Percentiles rank a stretch among this genome's conserved stretches.
phyloP scores from a whole-genome alignment of 2,113 vertebrate genomes.

The Sialia sialis region DNA sequence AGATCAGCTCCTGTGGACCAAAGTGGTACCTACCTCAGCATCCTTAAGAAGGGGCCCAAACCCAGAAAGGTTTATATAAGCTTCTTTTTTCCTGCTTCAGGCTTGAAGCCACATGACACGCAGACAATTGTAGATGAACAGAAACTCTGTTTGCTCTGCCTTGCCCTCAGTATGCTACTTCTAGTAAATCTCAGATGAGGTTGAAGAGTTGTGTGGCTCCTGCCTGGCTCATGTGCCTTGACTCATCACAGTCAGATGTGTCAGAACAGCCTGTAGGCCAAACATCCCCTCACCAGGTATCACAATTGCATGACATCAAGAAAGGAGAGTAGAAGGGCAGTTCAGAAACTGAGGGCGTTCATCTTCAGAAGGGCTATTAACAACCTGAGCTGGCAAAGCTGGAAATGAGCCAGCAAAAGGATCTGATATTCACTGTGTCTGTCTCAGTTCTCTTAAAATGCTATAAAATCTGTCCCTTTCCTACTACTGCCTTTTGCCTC shows the following conservation, averaged over 20 bases:
- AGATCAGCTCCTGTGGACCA: background rate
- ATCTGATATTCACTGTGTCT: background rate
- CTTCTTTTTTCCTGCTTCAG: background rate
- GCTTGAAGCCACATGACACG: background rate
- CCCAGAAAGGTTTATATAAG: background rate
- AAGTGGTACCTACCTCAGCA: background rate
- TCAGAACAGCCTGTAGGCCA: background rate
- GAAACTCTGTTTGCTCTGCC: background rate
- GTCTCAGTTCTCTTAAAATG: background rate
- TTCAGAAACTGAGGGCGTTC: background rate
- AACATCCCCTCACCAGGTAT: background rate
- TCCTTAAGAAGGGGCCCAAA: background rate
- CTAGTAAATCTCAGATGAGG: background rate
- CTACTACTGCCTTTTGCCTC: background rate
- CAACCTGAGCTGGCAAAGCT: background rate
- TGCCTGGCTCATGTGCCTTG: background rate
- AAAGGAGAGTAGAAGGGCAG: background rate
- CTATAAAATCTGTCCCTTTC: background rate
- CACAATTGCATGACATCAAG: accelerated
- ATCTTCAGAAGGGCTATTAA: background rate
- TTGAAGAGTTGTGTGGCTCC: background rate
- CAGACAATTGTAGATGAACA: background rate
- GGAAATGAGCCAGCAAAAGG: background rate
- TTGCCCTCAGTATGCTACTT: background rate
- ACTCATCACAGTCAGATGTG: background rate